Evolutionary conservation across 2,888 invertebrate species (phyloP).

Genomic region (Drosophila setosimentum): DNA sequence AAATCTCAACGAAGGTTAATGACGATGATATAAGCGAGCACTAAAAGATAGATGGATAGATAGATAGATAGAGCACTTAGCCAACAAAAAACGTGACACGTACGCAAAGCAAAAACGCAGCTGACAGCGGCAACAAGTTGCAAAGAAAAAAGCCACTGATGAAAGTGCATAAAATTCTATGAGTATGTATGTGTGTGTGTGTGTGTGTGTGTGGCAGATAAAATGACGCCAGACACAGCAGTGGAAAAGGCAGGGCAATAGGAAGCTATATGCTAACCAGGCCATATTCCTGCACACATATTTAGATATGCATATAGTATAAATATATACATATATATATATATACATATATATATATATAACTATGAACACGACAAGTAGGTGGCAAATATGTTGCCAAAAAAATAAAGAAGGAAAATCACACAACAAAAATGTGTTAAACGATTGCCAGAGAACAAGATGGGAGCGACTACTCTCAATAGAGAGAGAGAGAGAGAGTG

Average conservation of each 20-base stretch:
- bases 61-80: constrained; percentile 13
- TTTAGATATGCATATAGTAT: constrained; percentile 1
- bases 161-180: constrained; percentile 28
- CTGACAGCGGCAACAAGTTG: constrained; percentile 69
- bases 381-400: constrained; percentile 45
- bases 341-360: not conserved
- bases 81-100: constrained; percentile 58
- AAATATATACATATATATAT: too few species aligned
- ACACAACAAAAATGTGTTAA: constrained; percentile 60
- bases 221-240: constrained; percentile 19
- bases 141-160: constrained; percentile 15
- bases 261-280: constrained; percentile 37
- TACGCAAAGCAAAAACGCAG: constrained; percentile 34
- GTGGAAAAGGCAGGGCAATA: constrained; percentile 24
- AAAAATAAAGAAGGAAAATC: constrained; percentile 10
- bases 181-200: not conserved
- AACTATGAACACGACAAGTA: constrained; percentile 23
- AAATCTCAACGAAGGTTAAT: constrained; percentile 50
- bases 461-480: constrained; percentile 15
- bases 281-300: constrained; percentile 8
- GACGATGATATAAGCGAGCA: constrained; percentile 31
- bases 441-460: constrained; percentile 67
- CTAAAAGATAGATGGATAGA: not conserved
- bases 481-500: constrained; percentile 2
- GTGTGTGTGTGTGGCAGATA: constrained; percentile 9